Percentiles rank a stretch among this genome's conserved stretches.
Evolutionary conservation across 1,140 invertebrate species (phyloP).

Genomic region (Tetragonula clypearis): DNA sequence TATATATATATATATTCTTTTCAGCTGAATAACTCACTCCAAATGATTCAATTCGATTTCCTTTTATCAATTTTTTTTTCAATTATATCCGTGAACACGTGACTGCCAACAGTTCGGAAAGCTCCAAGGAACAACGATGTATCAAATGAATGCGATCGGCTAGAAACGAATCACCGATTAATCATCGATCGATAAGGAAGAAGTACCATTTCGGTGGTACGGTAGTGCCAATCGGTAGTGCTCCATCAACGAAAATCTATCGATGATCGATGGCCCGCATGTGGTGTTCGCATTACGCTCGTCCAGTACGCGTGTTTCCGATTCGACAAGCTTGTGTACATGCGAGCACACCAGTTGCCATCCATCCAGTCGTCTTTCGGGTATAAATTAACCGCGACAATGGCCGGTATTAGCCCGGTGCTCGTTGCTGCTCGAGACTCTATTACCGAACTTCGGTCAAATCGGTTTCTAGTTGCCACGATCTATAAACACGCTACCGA

Average conservation of each 20-base stretch:
- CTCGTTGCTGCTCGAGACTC: background rate
- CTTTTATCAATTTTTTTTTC: too few species aligned
- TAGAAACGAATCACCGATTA: background rate
- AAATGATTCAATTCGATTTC: too few species aligned
- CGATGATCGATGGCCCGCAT: constrained; percentile 1
- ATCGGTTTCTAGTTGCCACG: background rate
- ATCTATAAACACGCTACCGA: background rate
- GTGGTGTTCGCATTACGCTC: background rate
- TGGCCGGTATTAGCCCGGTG: background rate
- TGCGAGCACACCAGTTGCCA: background rate
- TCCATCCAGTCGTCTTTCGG: constrained; percentile 10
- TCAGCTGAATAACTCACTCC: too few species aligned
- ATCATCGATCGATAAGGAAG: background rate
- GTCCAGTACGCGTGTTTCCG: background rate
- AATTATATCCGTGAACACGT: too few species aligned
- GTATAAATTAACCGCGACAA: constrained; percentile 33
- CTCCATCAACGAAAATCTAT: background rate
- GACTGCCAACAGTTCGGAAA: too few species aligned
- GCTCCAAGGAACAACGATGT: too few species aligned
- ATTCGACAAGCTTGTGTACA: constrained; percentile 1
- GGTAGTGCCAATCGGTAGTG: background rate
- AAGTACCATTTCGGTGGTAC: background rate
- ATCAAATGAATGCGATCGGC: background rate
- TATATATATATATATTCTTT: too few species aligned
- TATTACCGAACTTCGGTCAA: background rate